Evolutionary conservation across 2,797 vertebrate species (phyloP).

Genomic region (Notolabrus celidotus): DNA sequence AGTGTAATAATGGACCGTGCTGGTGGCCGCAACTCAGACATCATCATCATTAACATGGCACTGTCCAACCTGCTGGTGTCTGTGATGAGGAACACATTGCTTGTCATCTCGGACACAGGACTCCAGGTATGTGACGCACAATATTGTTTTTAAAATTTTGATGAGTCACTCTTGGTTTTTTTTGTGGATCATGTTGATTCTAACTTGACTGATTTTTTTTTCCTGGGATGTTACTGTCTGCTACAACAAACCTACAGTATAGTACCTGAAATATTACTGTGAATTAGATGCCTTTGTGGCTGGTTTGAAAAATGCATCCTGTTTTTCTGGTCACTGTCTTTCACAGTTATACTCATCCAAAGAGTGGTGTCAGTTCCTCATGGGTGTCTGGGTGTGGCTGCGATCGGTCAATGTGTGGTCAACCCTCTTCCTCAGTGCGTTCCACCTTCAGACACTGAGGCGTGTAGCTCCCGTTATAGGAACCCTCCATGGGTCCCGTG

Average conservation of each 20-base stretch:
- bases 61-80: slow-evolving; percentile 86
- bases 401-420: slow-evolving; percentile 88
- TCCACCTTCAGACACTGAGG: slow-evolving; percentile 85
- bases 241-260: neutral
- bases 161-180: neutral
- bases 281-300: neutral
- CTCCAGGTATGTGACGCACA: slow-evolving; percentile 71
- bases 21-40: slow-evolving; percentile 79
- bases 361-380: slow-evolving; percentile 83
- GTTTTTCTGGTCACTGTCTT: slow-evolving; percentile 12
- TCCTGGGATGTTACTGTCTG: neutral
- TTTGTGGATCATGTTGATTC: neutral
- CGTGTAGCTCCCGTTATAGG: slow-evolving; percentile 65
- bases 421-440: slow-evolving; percentile 85
- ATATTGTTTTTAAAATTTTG: neutral
- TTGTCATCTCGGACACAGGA: slow-evolving; percentile 82
- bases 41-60: slow-evolving; percentile 88
- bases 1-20: slow-evolving; percentile 63
- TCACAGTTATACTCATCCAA: slow-evolving; percentile 76
- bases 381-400: slow-evolving; percentile 88
- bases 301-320: too few species aligned
- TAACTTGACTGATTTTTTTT: neutral
- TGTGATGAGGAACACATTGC: slow-evolving; percentile 79
- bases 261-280: neutral
- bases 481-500: slow-evolving; percentile 34